These are phyloP conservation scores for Clarias fuscus DNA, from an alignment of 2,797 vertebrate genomes.

Conservation along the genomic window DNA sequence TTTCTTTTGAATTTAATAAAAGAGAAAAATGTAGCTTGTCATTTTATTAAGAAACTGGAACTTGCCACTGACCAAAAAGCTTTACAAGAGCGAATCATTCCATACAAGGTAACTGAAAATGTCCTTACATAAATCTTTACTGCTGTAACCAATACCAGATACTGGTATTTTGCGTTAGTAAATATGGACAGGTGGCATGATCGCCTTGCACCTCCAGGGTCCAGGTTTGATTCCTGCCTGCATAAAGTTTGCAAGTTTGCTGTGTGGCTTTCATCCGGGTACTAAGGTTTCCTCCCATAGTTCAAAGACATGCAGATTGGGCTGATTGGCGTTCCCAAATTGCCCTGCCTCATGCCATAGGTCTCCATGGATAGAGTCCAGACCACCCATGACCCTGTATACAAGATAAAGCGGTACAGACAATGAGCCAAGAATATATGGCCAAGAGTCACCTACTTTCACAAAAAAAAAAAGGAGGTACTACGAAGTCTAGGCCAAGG, in stretches of 20 bases:
- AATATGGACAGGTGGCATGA: neutral
- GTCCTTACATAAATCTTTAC: neutral
- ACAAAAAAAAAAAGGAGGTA: neutral
- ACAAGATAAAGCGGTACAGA: too few relatives aligned
- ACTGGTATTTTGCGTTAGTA: neutral
- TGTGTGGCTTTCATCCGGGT: too few relatives aligned
- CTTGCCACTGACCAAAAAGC: neutral
- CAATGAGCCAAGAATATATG: too few relatives aligned
- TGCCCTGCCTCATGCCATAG: too few relatives aligned
- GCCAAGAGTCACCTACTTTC: neutral
- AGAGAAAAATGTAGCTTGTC: neutral
- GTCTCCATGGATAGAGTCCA: too few relatives aligned
- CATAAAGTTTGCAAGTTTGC: too few relatives aligned
- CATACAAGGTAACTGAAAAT: neutral
- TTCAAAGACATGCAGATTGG: too few relatives aligned
- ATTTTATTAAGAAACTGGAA: neutral
- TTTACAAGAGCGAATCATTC: neutral
- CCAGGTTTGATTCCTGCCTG: too few relatives aligned
- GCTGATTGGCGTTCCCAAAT: too few relatives aligned
- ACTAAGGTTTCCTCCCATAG: too few relatives aligned
- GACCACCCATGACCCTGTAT: too few relatives aligned
- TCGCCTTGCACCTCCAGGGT: too few relatives aligned
- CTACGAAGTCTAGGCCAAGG: neutral
- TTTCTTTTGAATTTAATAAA: neutral
- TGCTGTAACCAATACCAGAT: neutral